Evolutionary conservation across 2,113 vertebrate genomes (phyloP), one percentile per base, ranked within the genome.

Genomic region (Hippocampus guttulatus): DNA sequence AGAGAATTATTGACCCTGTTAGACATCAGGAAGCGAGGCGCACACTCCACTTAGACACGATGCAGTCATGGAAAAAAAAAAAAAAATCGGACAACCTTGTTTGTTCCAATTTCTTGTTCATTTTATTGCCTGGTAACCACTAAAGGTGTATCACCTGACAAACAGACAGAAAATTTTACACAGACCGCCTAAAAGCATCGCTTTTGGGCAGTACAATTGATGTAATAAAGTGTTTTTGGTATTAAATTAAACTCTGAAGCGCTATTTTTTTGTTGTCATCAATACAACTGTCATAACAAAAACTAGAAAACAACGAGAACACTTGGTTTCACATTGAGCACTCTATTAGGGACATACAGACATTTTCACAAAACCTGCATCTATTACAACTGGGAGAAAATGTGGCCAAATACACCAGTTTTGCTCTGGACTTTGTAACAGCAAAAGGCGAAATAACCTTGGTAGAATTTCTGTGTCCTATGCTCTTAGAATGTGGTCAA

Each of bases 1-100:
- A 75, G 78, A 80, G 78, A 87, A 87, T 81, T 81, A 88, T 75
- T 88, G 85, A 87, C 88, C 87, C 82, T 82, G 77, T 70, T 75
- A 88, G 84, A 87, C 80, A 85, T 80, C 74, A 85, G 81, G 78
- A 84, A 85, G 82, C 78, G 84, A 83, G 81, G 81, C 49, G 74
- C 67, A 74, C 80, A 74, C 73, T 73, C 18, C 25, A 74, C 55
- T 76, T 71, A 70, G 81, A 77, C 70, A 51, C 65, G 67, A 67
- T 25, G 18, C 18, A 51, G 43, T 14, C 43, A 45, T 14, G 14
- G 43, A 43, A 43, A 43, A 43, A 43, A 43, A 45, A n/a, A n/a
- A 45, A 45, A 45, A 14, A 3, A 45, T 45, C 14, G 3, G 43
- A 45, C 43, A 3, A 45, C 43, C 10, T 45, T 15, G 10, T 45